Evolutionary conservation across 2,113 vertebrate species (phyloP).

Genomic region (Catharus minimus): DNA sequence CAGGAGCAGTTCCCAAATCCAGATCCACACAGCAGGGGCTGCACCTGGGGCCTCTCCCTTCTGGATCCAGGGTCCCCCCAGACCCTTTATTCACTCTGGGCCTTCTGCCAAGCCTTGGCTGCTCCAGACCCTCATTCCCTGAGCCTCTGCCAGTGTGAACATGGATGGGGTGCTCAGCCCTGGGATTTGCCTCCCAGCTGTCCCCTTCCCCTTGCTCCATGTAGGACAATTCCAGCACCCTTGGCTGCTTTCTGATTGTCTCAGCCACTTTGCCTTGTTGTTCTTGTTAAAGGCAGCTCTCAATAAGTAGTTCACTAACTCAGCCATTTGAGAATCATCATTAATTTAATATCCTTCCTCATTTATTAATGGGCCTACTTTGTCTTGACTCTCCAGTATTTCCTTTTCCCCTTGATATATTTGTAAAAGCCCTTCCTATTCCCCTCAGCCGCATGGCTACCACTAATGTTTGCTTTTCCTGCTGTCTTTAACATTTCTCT

Average conservation of each 20-base stretch:
- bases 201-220: not conserved
- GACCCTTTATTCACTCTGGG: not conserved
- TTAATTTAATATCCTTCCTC: conserved; percentile 74
- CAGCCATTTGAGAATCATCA: conserved; percentile 72
- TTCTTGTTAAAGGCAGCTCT: conserved; percentile 61
- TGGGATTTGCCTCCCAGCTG: rapidly evolving
- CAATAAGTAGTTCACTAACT: conserved; percentile 68
- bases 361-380: conserved; percentile 73
- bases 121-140: not conserved
- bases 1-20: rapidly evolving
- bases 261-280: conserved; percentile 51
- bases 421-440: conserved; percentile 70
- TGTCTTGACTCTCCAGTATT: conserved; percentile 67
- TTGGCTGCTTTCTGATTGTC: conserved; percentile 8
- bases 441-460: conserved; percentile 43
- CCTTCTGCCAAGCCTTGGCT: rapidly evolving
- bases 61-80: too few species aligned
- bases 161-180: rapidly evolving
- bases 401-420: conserved; percentile 71
- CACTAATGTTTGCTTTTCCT: conserved; percentile 62
- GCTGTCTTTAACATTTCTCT: conserved; percentile 44
- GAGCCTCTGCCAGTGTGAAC: not conserved
- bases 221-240: conserved; percentile 6
- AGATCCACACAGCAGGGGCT: rapidly evolving
- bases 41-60: not conserved